Base-by-base conservation (phyloP, 2,888 invertebrate species). In the Seira ritae region DNA sequence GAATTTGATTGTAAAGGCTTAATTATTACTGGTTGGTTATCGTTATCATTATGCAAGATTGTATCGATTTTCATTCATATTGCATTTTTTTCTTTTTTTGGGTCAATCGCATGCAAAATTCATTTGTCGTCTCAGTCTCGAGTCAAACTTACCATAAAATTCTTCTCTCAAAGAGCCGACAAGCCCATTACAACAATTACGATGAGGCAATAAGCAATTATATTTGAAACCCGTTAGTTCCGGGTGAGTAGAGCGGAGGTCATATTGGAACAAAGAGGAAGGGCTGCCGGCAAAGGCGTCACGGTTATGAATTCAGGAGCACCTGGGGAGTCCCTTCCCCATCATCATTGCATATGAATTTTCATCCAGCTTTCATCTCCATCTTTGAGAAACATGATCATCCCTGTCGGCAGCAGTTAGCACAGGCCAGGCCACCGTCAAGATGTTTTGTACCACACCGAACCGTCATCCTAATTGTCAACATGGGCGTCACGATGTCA, bases 221-320 rank as follows among this genome's bases (percentile, higher is more conserved):
- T 50, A 60, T 68, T 71, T 68, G 78, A 79, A 86, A 85, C 84
- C 86, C 84, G 86, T 86, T 86, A 86, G 86, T 84, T 71, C 46
- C 81, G 86, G 85, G 86, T 86, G 86, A 84, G 78, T 75, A 78
- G 84, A 83, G 74, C 70, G 80, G 79, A 80, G 86, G 86, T 86
- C 85, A 86, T 55, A 74, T 75, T 66, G 83, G 80, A 86, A 83
- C 46, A 86, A 81, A 82, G 60, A 71, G 31, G 65, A 60, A 73
- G 66, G 67, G 60, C 68, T 69, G 71, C 68, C 66, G 76, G 62
- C 70, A 80, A 31, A 31, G 31, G 31, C 70, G 55, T 42, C 69
- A 69, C 23, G 75, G 50, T 68, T 65, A 68, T 6, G 62, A 50
- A 67, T 80, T 60, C 78, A 20, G 62, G 37, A 60, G 69, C 74